A percentile compares a stretch with the other conserved stretches of the same genome.
Conservation (phyloP, 2,113 vertebrate species). For the Sapajus apella region DNA sequence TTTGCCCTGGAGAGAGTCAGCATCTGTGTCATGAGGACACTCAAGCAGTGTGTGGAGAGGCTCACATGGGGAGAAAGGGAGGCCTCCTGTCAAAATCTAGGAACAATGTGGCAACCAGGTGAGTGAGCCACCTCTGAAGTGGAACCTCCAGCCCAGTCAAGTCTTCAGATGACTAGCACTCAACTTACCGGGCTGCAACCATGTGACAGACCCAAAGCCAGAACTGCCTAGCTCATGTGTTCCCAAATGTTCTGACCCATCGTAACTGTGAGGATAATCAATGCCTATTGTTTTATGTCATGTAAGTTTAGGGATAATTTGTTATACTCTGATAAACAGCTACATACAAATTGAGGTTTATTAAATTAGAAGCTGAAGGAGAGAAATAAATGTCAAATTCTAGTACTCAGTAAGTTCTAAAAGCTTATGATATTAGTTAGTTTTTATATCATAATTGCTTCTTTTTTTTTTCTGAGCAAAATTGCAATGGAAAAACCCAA, state of each 20-base stretch:
- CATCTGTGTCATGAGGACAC: not conserved
- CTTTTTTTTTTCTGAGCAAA: not conserved
- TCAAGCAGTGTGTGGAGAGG: not conserved
- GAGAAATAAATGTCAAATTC: constrained; percentile 20
- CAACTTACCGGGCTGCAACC: not conserved
- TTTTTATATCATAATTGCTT: not conserved
- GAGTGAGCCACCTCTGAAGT: not conserved
- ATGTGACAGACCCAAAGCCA: not conserved
- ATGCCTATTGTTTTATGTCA: not conserved
- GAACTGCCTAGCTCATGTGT: not conserved
- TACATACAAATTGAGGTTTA: not conserved
- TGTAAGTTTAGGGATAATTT: not conserved
- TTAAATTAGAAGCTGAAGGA: not conserved
- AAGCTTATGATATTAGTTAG: not conserved
- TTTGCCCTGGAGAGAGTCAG: not conserved
- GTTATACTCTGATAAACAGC: not conserved
- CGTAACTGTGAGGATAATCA: not conserved
- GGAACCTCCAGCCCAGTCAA: not conserved
- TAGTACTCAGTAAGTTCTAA: not conserved
- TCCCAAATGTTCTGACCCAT: not conserved
- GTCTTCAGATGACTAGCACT: not conserved
- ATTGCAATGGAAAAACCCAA: not conserved
- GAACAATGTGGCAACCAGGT: not conserved
- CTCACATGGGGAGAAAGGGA: not conserved
- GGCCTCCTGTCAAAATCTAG: not conserved